A percentile compares a stretch with the other conserved stretches of the same genome.
Evolutionary conservation across 1,140 invertebrate species (phyloP).

Genomic region (Anoplolepis gracilipes): DNA sequence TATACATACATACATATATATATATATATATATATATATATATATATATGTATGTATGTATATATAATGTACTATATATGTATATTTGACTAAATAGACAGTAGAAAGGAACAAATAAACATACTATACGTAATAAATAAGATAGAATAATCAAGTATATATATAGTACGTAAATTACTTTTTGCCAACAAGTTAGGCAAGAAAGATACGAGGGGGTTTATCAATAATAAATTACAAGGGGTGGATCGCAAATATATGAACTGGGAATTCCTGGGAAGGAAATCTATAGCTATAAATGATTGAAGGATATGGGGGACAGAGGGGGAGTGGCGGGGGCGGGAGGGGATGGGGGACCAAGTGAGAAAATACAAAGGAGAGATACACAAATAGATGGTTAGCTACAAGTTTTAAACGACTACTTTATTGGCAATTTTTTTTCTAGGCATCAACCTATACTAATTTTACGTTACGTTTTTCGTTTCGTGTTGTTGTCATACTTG

Average conservation of each 20-base stretch:
- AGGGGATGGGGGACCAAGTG: neutral
- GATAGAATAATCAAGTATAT: slow-evolving; percentile 45
- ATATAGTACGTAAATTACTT: slow-evolving; percentile 72
- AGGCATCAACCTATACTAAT: slow-evolving; percentile 84
- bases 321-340: neutral
- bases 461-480: slow-evolving; percentile 64
- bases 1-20: slow-evolving; percentile 11
- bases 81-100: slow-evolving; percentile 38
- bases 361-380: slow-evolving; percentile 82
- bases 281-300: slow-evolving; percentile 6
- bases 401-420: slow-evolving; percentile 85
- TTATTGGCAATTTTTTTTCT: slow-evolving; percentile 86
- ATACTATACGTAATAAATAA: slow-evolving; percentile 20
- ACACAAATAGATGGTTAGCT: slow-evolving; percentile 85
- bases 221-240: slow-evolving; percentile 52
- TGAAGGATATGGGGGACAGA: too few species aligned
- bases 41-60: slow-evolving; percentile 16
- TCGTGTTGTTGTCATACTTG: slow-evolving; percentile 63
- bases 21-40: neutral
- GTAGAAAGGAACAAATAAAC: slow-evolving; percentile 7
- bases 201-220: slow-evolving; percentile 59
- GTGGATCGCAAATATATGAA: neutral
- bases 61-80: slow-evolving; percentile 11
- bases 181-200: slow-evolving; percentile 55
- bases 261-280: neutral